Base-by-base conservation (phyloP, 2,888 invertebrate genomes). In the Rosalia funebris region DNA sequence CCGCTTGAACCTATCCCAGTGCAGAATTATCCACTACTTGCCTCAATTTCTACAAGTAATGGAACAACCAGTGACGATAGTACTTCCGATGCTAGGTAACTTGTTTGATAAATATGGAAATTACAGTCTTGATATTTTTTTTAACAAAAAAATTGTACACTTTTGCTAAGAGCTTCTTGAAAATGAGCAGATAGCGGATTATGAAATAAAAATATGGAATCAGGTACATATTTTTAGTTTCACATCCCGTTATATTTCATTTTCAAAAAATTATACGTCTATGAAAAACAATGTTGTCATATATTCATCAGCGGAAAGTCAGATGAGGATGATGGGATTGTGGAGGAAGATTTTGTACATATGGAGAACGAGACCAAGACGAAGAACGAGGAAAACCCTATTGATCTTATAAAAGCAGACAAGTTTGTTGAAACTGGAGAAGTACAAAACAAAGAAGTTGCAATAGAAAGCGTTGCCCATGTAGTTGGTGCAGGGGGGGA, bases 1-100 rank as follows among this genome's bases (percentile, higher is more conserved):
- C 75, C 75, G 11, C 53, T 76, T 36, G 71, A 72, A 60, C 74
- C 75, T 12, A 71, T 65, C 10, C 70, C 58, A 41, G 64, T 70
- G 12, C 50, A 59, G 14, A 52, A 47, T 61, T 59, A 66, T 58
- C 62, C 61, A 60, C 20, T 60, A 50, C 53, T 57, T 31, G 53
- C 63, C n/a, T 55, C 59, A 5, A 41, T 47, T 44, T 61, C 60
- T 2, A 63, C 46, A 31, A 63, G 57, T 42, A 63, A 62, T 60
- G 59, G 56, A 20, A 62, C 65, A 31, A 57, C 59, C 17, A 70
- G 63, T 47, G 68, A 65, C 16, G 59, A 56, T 31, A 65, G 56
- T 34, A 54, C 57, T 19, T 62, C 65, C 41, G 65, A 65, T 9
- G 47, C 32, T 45, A 60, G 59, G 61, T 62, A 37, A 63, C 48